Evolutionary conservation across 2,797 vertebrate species (phyloP).

Genomic region (Eulemur albifrons): DNA sequence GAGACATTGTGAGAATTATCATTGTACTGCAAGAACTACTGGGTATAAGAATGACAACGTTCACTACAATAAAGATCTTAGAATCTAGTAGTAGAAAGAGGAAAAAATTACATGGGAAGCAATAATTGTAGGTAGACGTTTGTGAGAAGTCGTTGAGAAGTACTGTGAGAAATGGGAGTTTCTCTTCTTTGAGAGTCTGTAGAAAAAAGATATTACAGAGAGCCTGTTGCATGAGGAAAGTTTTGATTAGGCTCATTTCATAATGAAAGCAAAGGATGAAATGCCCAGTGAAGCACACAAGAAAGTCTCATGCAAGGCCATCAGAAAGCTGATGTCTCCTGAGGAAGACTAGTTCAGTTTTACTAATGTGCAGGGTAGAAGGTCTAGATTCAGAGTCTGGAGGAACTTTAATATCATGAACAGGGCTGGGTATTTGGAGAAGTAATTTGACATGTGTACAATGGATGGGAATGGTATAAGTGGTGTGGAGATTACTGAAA

Average conservation of each 20-base stretch:
- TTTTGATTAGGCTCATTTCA: background rate
- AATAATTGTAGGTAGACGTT: background rate
- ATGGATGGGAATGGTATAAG: background rate
- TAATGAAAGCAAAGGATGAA: background rate
- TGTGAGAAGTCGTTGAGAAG: background rate
- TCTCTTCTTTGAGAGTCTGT: background rate
- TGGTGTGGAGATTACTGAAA: background rate
- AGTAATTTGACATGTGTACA: background rate
- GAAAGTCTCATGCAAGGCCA: background rate
- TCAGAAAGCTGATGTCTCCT: background rate
- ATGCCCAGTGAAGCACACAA: background rate
- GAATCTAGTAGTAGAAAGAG: background rate
- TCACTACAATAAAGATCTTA: background rate
- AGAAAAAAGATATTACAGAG: background rate
- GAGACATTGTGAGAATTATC: background rate
- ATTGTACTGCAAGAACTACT: background rate
- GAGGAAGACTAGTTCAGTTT: background rate
- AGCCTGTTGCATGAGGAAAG: background rate
- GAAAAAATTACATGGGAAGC: background rate
- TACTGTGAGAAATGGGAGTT: background rate
- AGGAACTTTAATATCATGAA: background rate
- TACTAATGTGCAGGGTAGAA: background rate
- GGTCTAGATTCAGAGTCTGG: background rate
- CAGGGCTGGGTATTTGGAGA: background rate
- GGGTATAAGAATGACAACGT: background rate